Evolutionary conservation across 2,797 vertebrate species (phyloP).

Genomic region (Ctenopoma kingsleyae): DNA sequence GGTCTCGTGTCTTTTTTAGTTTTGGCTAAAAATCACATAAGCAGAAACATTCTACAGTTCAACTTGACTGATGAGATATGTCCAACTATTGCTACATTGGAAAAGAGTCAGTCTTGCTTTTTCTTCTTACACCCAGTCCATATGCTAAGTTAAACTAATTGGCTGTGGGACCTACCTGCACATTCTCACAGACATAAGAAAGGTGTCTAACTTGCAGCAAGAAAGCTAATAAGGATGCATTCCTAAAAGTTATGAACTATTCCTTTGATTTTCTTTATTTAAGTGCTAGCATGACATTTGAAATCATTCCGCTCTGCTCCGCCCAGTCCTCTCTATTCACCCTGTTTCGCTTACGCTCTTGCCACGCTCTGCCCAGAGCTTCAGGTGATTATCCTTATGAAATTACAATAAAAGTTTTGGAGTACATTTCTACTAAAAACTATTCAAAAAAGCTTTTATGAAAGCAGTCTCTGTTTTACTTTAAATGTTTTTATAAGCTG

Average conservation of each 20-base stretch:
- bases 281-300: too few species aligned
- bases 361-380: too few species aligned
- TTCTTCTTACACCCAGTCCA: background rate
- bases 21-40: background rate
- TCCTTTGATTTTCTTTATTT: background rate
- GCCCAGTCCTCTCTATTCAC: too few species aligned
- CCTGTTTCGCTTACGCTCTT: too few species aligned
- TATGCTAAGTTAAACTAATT: constrained; percentile 7
- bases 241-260: background rate
- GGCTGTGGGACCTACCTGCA: background rate
- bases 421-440: too few species aligned
- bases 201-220: background rate
- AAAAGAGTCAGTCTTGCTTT: background rate
- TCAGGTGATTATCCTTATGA: too few species aligned
- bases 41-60: constrained; percentile 1
- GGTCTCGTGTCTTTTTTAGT: background rate
- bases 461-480: background rate
- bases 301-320: too few species aligned
- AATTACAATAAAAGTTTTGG: too few species aligned
- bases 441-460: too few species aligned
- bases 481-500: background rate
- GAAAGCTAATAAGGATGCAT: background rate
- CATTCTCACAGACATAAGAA: background rate
- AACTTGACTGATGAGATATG: constrained; percentile 8
- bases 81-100: constrained; percentile 11